phyloP scores from a whole-genome alignment of 1,140 invertebrate genomes.

The Helicorthomorpha holstii region DNA sequence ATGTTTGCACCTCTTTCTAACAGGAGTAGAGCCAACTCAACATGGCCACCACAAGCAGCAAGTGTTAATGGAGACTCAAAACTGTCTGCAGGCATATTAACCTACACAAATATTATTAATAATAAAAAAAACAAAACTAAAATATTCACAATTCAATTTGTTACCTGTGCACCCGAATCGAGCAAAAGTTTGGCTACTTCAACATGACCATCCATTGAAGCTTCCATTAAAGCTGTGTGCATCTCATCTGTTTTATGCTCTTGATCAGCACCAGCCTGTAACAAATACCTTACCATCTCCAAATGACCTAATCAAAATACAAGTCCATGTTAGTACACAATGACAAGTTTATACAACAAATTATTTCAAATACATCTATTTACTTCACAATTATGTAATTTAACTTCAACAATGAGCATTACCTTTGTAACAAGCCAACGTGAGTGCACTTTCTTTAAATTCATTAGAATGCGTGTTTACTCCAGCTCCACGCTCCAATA shows the following conservation, averaged over 20 bases:
- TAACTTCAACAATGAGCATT: not conserved
- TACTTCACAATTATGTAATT: constrained; percentile 1
- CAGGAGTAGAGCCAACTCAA: constrained; percentile 83
- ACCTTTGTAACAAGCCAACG: constrained; percentile 93
- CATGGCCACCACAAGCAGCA: constrained; percentile 95
- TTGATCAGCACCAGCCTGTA: constrained; percentile 85
- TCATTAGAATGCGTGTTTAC: constrained; percentile 98
- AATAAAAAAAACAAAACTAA: not conserved
- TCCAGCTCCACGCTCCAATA: constrained; percentile 79
- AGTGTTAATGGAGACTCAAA: constrained; percentile 97
- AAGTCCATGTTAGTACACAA: constrained; percentile 4
- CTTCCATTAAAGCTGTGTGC: constrained; percentile 99
- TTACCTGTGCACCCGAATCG: constrained; percentile 88
- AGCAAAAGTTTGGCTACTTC: constrained; percentile 83
- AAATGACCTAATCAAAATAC: constrained; percentile 59
- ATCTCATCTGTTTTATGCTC: constrained; percentile 99
- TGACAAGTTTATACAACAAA: constrained; percentile 2
- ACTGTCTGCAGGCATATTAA: constrained; percentile 98
- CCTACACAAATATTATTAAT: constrained; percentile 29
- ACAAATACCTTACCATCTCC: constrained; percentile 89
- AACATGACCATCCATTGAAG: constrained; percentile 98
- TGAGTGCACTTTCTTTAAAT: constrained; percentile 89
- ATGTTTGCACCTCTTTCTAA: constrained; percentile 95
- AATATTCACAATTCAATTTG: not conserved
- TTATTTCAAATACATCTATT: not conserved